Base-by-base conservation (phyloP, 2,888 invertebrate genomes). In the Unio pictorum region DNA sequence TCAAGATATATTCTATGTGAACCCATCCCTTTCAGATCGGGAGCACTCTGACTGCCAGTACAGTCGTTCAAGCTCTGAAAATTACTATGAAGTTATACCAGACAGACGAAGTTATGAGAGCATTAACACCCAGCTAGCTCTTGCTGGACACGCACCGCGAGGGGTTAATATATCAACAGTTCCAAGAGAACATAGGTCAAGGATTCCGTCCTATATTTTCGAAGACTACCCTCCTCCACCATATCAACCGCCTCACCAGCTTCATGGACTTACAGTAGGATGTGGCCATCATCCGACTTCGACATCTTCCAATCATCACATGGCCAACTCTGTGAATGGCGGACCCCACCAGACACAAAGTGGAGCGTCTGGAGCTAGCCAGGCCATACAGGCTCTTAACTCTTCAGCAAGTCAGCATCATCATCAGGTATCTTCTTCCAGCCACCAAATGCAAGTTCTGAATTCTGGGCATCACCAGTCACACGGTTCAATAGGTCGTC, bases 1-100 rank as follows among this genome's bases (percentile, higher is more conserved):
- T 56, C 86, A 86, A 69, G 86, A 86, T 68, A 85, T 87, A 54
- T 87, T 87, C 73, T 87, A 86, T 72, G 86, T 86, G n/a, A 87
- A 87, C 67, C 86, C 86, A 4, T 86, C 86, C 8, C 71, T 86
- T 55, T 85, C 85, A 15, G 86, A 87, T 64, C 75, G 83, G 26
- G 85, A 82, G 57, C 82, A 84, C 65, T 84, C 86, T 23, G 84
- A 86, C 71, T 85, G 83, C n/a, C 85, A 85, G 71, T 84, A 84
- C 68, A 83, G 83, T 64, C 78, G 79, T 15, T 79, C 80, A 17
- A 79, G 84, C 30, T 87, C 86, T 15, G 86, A 87, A 75, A 87
- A 87, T 70, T 87, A 87, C 72, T 87, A 87, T 70, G 86, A 87
- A 69, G 86, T 87, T 4, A 87, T 87, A 64, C 86, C 86, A 4